These are phyloP conservation scores for Chrysotoxum bicinctum DNA, from an alignment of 2,888 invertebrate genomes.

Conservation along the genomic window DNA sequence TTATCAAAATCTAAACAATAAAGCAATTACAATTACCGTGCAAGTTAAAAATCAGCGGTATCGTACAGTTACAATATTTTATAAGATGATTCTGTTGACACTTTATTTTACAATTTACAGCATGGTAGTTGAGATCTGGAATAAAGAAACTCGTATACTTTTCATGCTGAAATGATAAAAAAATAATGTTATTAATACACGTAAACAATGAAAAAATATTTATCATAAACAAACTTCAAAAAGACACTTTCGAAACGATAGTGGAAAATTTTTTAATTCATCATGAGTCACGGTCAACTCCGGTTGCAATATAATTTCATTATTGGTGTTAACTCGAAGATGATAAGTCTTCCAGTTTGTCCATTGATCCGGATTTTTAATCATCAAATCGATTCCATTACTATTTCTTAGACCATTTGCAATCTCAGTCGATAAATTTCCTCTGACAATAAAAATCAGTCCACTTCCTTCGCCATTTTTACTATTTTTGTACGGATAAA, in stretches of 20 bases:
- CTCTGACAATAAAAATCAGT: constrained; percentile 74
- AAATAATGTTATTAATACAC: not conserved
- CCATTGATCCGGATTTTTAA: constrained; percentile 77
- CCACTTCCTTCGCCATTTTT: constrained; percentile 79
- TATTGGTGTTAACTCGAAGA: constrained; percentile 75
- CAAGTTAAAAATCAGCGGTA: constrained; percentile 75
- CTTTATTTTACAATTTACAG: constrained; percentile 76
- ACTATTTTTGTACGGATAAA: constrained; percentile 77
- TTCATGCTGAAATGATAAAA: constrained; percentile 74
- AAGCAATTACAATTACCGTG: too few relatives aligned
- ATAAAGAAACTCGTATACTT: constrained; percentile 57
- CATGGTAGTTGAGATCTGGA: constrained; percentile 74
- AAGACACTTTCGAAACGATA: constrained; percentile 75
- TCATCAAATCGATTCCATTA: constrained; percentile 74
- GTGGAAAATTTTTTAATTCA: constrained; percentile 73
- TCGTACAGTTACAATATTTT: constrained; percentile 77
- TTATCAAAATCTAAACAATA: too few relatives aligned
- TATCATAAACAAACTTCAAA: constrained; percentile 74
- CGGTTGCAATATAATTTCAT: constrained; percentile 76
- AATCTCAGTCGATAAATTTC: constrained; percentile 69
- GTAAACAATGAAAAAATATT: not conserved
- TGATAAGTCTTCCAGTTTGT: constrained; percentile 71
- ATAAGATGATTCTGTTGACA: constrained; percentile 76
- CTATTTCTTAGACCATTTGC: constrained; percentile 25
- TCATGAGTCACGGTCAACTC: constrained; percentile 73